Conservation (phyloP, 2,113 vertebrate species). For the Phylloscopus whistleri region DNA sequence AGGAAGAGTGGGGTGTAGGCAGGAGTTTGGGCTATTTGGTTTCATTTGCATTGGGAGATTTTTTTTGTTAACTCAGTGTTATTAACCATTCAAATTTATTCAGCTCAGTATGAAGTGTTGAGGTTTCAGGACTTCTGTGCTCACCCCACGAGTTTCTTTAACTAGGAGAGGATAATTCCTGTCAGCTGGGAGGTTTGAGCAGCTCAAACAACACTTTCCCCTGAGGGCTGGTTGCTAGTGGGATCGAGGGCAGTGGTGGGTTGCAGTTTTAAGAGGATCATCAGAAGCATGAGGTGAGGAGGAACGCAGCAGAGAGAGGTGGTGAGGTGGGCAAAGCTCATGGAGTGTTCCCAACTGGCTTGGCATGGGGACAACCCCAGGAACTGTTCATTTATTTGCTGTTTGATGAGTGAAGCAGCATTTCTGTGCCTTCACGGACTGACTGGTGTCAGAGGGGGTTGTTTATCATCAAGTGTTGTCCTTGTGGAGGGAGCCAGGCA, state of each 20-base stretch:
- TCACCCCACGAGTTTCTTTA: accelerated
- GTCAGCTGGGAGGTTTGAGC: background rate
- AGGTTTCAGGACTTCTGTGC: background rate
- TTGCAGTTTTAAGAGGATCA: background rate
- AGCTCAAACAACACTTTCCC: background rate
- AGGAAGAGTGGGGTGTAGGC: too few species aligned
- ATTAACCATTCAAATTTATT: background rate
- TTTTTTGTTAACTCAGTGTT: background rate
- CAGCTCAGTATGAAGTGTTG: background rate
- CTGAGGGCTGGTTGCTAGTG: background rate
- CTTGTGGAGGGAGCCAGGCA: background rate
- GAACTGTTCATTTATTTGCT: background rate
- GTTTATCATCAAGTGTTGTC: background rate
- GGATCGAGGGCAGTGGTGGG: background rate
- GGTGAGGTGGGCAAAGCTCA: background rate
- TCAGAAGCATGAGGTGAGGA: background rate
- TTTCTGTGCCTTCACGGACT: background rate
- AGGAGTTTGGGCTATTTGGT: background rate
- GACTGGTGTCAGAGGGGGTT: background rate
- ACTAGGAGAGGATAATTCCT: background rate
- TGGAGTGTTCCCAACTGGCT: background rate
- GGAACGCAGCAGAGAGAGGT: background rate
- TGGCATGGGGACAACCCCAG: background rate
- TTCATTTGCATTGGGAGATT: background rate
- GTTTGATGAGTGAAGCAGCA: background rate